These are phyloP conservation scores for Tortricodes alternella DNA, from an alignment of 2,888 invertebrate genomes.

Conservation along the genomic window DNA sequence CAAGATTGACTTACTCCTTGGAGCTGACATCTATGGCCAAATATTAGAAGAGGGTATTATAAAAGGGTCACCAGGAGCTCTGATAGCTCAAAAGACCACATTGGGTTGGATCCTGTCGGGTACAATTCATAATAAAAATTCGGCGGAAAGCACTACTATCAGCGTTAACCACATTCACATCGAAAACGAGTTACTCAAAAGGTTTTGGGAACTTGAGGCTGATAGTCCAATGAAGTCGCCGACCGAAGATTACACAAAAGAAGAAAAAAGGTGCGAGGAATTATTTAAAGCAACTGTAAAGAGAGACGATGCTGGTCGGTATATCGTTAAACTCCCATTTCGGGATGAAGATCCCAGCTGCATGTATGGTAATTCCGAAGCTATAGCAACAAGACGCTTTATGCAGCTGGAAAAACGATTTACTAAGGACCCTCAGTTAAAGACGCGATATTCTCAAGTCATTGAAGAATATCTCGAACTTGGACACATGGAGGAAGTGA, in stretches of 20 bases:
- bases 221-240: not conserved
- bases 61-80: not conserved
- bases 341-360: not conserved
- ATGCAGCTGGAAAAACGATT: no score
- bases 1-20: no score
- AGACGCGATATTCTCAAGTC: no score
- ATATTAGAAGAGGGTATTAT: not conserved
- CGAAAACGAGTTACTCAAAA: not conserved
- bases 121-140: not conserved
- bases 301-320: not conserved
- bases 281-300: not conserved
- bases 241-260: not conserved
- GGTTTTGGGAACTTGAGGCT: not conserved
- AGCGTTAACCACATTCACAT: not conserved
- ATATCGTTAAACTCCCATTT: not conserved
- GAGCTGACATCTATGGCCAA: not conserved
- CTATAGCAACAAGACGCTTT: no score
- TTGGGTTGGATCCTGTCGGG: not conserved
- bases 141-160: no score
- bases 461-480: no score
- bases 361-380: not conserved
- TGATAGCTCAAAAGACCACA: not conserved
- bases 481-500: no score
- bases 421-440: no score
- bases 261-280: not conserved